Conservation (phyloP, 2,113 vertebrate genomes). For the Psilopogon haemacephalus region DNA sequence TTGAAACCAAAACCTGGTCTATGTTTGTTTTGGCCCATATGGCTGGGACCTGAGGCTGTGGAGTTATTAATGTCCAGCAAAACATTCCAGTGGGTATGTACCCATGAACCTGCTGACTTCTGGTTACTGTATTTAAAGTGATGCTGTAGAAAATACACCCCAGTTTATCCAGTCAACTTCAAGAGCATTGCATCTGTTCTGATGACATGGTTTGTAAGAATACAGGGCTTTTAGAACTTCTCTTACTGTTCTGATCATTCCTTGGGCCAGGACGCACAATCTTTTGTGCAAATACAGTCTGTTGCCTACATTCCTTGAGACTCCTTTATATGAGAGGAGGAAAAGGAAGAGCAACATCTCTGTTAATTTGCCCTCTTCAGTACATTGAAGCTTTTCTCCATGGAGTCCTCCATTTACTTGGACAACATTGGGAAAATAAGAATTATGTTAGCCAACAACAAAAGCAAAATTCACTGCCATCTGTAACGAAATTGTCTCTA, state of each 20-base stretch:
- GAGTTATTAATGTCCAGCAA: slow-evolving; percentile 42
- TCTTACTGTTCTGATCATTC: slow-evolving; percentile 15
- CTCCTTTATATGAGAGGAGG: neutral
- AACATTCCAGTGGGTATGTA: slow-evolving; percentile 41
- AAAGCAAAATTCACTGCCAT: neutral
- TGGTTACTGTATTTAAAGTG: slow-evolving; percentile 54
- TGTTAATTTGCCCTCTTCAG: neutral
- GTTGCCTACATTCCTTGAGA: neutral
- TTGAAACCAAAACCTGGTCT: slow-evolving; percentile 1
- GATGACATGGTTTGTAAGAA: slow-evolving; percentile 45
- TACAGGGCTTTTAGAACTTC: neutral
- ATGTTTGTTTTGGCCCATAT: slow-evolving; percentile 9
- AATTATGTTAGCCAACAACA: neutral
- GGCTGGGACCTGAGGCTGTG: slow-evolving; percentile 2
- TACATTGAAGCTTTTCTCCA: neutral
- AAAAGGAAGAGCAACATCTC: neutral
- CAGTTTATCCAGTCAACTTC: slow-evolving; percentile 29
- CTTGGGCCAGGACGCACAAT: neutral
- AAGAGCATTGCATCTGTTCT: slow-evolving; percentile 41
- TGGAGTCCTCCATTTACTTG: neutral
- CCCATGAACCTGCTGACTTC: slow-evolving; percentile 52
- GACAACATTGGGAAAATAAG: neutral
- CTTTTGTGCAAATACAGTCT: neutral
- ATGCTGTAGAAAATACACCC: slow-evolving; percentile 50
- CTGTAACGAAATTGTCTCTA: neutral